Evolutionary conservation across 2,797 vertebrate species (phyloP).

Genomic region (Poeciliopsis presidionis): DNA sequence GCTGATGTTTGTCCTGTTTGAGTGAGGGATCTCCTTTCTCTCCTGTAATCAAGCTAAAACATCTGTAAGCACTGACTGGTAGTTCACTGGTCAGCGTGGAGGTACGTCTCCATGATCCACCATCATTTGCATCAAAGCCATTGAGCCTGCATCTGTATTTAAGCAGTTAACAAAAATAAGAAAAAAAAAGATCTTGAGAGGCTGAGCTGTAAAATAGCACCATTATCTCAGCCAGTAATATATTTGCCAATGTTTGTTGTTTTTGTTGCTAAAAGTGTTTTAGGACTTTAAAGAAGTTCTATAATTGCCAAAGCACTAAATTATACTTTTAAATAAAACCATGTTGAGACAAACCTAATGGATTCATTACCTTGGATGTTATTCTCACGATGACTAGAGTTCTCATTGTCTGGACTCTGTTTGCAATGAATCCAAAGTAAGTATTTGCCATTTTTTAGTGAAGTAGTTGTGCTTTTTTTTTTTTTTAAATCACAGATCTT

Average conservation of each 20-base stretch:
- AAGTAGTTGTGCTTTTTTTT: neutral
- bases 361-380: neutral
- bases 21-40: neutral
- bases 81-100: neutral
- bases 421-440: neutral
- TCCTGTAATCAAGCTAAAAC: slow-evolving; percentile 28
- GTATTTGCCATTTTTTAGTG: neutral
- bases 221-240: neutral
- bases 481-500: no score
- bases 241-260: neutral
- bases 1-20: slow-evolving; percentile 14
- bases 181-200: neutral
- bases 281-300: neutral
- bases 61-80: slow-evolving; percentile 15
- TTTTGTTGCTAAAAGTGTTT: neutral
- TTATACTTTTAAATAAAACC: neutral
- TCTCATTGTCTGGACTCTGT: neutral
- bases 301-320: neutral
- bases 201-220: neutral
- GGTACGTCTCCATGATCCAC: slow-evolving; percentile 14
- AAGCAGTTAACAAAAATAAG: neutral
- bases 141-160: neutral
- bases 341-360: neutral
- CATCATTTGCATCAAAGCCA: slow-evolving; percentile 1
- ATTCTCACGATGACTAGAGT: neutral